phyloP scores from a whole-genome alignment of 2,113 vertebrate species.

The Nycticorax nycticorax region DNA sequence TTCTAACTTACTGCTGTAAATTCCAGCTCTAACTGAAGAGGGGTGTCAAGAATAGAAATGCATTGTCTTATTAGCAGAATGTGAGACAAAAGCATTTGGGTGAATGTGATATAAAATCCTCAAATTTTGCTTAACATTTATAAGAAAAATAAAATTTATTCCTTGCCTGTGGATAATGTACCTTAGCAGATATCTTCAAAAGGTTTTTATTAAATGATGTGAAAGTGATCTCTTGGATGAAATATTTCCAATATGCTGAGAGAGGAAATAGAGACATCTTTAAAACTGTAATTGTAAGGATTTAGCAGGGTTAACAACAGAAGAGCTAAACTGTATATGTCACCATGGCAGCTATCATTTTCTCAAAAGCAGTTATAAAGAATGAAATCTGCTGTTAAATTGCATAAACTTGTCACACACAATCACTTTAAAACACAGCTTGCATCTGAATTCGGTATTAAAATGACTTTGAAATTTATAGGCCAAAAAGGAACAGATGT shows the following conservation, averaged over 20 bases:
- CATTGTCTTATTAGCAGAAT: neutral
- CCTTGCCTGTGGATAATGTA: neutral
- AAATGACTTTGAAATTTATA: constrained; percentile 34
- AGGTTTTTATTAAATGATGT: neutral
- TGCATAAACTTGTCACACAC: neutral
- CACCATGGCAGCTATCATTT: neutral
- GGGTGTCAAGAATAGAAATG: neutral
- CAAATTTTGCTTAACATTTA: neutral
- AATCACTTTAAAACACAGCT: neutral
- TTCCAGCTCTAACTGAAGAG: neutral
- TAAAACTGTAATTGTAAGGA: neutral
- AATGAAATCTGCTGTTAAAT: constrained; percentile 1
- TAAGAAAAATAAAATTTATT: neutral
- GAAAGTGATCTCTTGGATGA: fast-evolving
- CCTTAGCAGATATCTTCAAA: neutral
- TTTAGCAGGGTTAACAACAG: neutral
- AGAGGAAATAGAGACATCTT: neutral
- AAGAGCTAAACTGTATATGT: neutral
- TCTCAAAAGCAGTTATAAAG: neutral
- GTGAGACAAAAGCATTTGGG: neutral
- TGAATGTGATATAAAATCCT: neutral
- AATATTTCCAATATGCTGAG: neutral
- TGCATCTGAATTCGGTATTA: constrained; percentile 8
- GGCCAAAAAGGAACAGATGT: constrained; percentile 25
- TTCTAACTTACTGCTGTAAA: neutral